Evolutionary conservation across 2,888 invertebrate genomes (phyloP).

Genomic region (Oscheius onirici): DNA sequence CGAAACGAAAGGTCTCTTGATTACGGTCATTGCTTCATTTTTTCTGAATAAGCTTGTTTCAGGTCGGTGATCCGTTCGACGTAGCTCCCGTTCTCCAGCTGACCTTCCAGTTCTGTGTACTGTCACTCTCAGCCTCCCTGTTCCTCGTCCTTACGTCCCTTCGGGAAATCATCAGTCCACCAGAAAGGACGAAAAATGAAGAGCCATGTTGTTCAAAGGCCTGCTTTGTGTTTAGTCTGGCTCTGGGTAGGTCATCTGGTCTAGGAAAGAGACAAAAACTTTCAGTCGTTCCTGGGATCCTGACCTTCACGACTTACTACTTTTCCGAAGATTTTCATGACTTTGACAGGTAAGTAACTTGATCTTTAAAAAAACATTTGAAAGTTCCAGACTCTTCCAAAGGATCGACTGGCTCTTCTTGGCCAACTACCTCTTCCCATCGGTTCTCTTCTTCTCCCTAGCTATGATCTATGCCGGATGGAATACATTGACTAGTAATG

Average conservation of each 20-base stretch:
- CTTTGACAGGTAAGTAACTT: neutral
- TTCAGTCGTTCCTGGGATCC: slow-evolving; percentile 52
- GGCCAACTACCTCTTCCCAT: slow-evolving; percentile 46
- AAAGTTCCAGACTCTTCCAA: neutral
- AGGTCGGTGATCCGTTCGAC: slow-evolving; percentile 56
- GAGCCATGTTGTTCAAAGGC: slow-evolving; percentile 26
- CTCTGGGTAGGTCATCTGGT: slow-evolving; percentile 15
- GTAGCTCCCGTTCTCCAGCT: slow-evolving; percentile 52
- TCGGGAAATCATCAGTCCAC: slow-evolving; percentile 16
- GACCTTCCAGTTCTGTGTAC: slow-evolving; percentile 52
- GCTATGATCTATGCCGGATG: slow-evolving; percentile 45
- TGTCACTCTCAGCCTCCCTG: slow-evolving; percentile 44
- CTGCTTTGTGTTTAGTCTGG: neutral
- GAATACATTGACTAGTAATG: slow-evolving; percentile 37
- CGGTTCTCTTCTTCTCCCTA: slow-evolving; percentile 47
- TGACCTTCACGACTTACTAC: slow-evolving; percentile 57
- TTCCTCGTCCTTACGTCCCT: slow-evolving; percentile 32
- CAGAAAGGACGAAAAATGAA: slow-evolving; percentile 25
- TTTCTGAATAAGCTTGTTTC: neutral
- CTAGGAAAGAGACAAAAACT: too few relatives aligned
- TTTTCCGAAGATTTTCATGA: slow-evolving; percentile 46
- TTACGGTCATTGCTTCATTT: too few relatives aligned
- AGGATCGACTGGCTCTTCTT: slow-evolving; percentile 52
- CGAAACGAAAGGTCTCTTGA: too few relatives aligned
- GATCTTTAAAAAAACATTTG: neutral